Evolutionary conservation across 2,888 invertebrate genomes (phyloP).

Genomic region (Eristalis tenax): DNA sequence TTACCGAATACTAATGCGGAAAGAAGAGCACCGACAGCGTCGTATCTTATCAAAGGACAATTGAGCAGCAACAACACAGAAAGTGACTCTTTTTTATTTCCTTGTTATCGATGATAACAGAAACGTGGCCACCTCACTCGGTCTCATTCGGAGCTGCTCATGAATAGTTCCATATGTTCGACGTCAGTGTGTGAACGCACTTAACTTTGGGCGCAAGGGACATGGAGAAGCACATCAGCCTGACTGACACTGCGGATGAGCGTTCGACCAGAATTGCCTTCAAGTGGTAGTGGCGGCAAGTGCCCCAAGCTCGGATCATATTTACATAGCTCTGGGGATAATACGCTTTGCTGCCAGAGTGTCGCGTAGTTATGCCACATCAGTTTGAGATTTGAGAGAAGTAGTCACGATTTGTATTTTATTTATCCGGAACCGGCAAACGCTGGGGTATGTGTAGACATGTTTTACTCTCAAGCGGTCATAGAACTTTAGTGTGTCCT

Average conservation of each 20-base stretch:
- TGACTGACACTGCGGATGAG: neutral
- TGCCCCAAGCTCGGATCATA: neutral
- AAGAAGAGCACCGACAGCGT: neutral
- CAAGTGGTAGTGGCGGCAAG: neutral
- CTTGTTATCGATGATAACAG: slow-evolving; percentile 3
- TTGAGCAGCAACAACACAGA: neutral
- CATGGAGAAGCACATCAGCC: neutral
- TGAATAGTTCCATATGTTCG: neutral
- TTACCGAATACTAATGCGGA: neutral
- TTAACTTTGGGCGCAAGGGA: neutral
- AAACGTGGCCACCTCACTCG: neutral
- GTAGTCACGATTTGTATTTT: neutral
- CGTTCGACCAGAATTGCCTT: no score
- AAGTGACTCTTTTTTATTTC: slow-evolving; percentile 1
- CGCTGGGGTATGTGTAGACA: neutral
- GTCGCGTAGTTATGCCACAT: neutral
- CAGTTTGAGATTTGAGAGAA: neutral
- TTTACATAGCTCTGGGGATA: neutral
- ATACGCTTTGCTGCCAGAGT: neutral
- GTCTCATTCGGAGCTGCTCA: neutral
- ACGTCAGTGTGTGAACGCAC: neutral
- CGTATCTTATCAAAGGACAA: slow-evolving; percentile 6
- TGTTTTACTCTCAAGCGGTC: no score
- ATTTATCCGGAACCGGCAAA: neutral
- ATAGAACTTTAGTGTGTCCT: no score